Percentiles rank a stretch among this genome's conserved stretches.
phyloP scores from a whole-genome alignment of 2,113 vertebrate species.

The Paracyprichromis sp. region DNA sequence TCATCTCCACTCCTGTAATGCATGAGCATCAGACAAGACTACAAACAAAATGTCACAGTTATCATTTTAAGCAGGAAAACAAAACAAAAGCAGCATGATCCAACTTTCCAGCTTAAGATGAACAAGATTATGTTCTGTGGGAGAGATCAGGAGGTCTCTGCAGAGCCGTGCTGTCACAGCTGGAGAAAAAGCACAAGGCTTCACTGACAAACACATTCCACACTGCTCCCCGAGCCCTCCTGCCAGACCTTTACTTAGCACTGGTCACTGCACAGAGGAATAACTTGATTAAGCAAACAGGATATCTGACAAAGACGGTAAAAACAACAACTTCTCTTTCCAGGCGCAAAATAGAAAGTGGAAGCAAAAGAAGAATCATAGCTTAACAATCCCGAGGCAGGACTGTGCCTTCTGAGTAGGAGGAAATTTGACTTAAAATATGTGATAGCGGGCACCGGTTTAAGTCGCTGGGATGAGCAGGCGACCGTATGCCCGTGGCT shows the following conservation, averaged over 20 bases:
- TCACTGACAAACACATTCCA: conserved; percentile 37
- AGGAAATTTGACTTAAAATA: neutral
- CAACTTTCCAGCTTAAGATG: neutral
- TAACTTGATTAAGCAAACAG: conserved; percentile 12
- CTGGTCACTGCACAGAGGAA: conserved; percentile 31
- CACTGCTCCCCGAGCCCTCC: conserved; percentile 4
- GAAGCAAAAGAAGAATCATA: neutral
- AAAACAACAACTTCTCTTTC: neutral
- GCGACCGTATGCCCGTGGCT: neutral
- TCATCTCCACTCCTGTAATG: neutral
- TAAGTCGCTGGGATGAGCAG: neutral
- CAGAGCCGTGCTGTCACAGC: neutral
- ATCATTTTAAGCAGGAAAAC: neutral
- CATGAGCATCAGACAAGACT: neutral
- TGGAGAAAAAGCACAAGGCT: neutral
- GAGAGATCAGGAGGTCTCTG: neutral
- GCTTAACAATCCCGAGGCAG: neutral
- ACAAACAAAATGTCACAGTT: neutral
- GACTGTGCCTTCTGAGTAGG: neutral
- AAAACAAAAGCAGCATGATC: neutral
- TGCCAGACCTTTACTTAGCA: conserved; percentile 36
- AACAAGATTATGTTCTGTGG: neutral
- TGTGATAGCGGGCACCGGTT: neutral
- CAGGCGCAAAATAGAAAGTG: neutral
- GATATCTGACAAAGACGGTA: neutral